Evolutionary conservation across 1,140 invertebrate species (phyloP).

Genomic region (Formica selysi): DNA sequence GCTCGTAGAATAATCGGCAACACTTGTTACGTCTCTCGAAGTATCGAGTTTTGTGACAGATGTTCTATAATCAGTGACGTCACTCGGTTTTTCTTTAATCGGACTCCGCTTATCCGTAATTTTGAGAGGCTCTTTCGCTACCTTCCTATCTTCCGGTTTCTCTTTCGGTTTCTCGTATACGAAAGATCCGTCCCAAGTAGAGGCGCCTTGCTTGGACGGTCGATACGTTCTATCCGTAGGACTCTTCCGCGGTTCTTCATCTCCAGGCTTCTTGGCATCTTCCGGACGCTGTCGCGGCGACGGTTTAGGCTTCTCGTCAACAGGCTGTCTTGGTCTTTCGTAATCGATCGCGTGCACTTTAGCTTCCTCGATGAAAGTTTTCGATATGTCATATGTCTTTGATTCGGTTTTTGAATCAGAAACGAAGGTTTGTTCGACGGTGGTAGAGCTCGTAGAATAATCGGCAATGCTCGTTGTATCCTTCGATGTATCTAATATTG

Average conservation of each 20-base stretch:
- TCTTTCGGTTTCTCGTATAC: constrained; percentile 65
- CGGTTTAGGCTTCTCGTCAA: constrained; percentile 16
- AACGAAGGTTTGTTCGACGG: constrained; percentile 9
- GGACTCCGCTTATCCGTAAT: not conserved
- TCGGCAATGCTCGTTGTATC: constrained; percentile 31
- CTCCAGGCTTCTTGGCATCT: constrained; percentile 5
- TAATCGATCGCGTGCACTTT: not conserved
- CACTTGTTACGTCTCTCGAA: constrained; percentile 32
- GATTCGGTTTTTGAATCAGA: constrained; percentile 33
- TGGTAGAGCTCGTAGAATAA: constrained; percentile 52
- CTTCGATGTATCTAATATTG: constrained; percentile 28
- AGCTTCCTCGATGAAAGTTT: not conserved
- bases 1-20: constrained; percentile 40
- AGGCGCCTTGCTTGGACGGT: constrained; percentile 68
- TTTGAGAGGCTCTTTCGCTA: not conserved
- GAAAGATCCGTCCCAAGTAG: constrained; percentile 76
- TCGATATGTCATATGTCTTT: constrained; percentile 22
- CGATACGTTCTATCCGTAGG: constrained; percentile 35
- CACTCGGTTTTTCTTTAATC: not conserved
- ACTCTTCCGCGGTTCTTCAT: not conserved
- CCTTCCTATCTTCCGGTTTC: constrained; percentile 33
- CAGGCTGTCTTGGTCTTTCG: not conserved
- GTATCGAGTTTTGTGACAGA: constrained; percentile 17
- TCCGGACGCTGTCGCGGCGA: constrained; percentile 28
- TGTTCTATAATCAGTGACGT: constrained; percentile 1